phyloP scores from a whole-genome alignment of 2,113 vertebrate genomes.

The Cyprinodon brontotheroides region DNA sequence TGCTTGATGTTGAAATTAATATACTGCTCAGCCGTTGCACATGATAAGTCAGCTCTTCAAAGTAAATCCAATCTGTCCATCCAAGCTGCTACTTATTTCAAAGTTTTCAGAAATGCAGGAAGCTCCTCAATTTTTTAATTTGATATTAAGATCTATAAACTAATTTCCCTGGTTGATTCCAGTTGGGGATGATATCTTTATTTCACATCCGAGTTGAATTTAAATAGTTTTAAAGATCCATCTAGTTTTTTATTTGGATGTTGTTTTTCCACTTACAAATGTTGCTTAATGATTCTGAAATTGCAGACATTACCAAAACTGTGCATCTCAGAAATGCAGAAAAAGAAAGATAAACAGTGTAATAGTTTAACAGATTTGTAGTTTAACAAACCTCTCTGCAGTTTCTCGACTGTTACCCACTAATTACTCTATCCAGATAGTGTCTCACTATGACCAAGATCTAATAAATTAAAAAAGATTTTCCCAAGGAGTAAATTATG shows the following conservation, averaged over 20 bases:
- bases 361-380: no score
- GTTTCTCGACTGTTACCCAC: no score
- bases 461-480: no score
- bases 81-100: conserved; percentile 46
- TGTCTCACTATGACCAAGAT: no score
- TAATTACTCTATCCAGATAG: no score
- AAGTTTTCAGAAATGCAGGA: conserved; percentile 14
- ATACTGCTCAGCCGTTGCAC: conserved; percentile 28
- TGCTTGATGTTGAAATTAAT: conserved; percentile 33
- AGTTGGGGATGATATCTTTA: conserved; percentile 11
- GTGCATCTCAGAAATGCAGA: neutral
- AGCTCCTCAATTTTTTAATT: conserved; percentile 29
- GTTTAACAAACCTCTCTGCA: no score
- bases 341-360: neutral
- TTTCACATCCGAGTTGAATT: conserved; percentile 10
- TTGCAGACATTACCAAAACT: neutral
- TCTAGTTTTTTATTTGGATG: conserved; percentile 9
- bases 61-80: conserved; percentile 45
- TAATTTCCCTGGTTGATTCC: conserved; percentile 23
- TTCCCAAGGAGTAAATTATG: no score
- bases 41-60: conserved; percentile 42
- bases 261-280: neutral
- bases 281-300: neutral
- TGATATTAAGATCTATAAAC: conserved; percentile 38
- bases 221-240: conserved; percentile 17